Base-by-base conservation (phyloP, 2,797 vertebrate genomes). In the Loriculus beryllinus region DNA sequence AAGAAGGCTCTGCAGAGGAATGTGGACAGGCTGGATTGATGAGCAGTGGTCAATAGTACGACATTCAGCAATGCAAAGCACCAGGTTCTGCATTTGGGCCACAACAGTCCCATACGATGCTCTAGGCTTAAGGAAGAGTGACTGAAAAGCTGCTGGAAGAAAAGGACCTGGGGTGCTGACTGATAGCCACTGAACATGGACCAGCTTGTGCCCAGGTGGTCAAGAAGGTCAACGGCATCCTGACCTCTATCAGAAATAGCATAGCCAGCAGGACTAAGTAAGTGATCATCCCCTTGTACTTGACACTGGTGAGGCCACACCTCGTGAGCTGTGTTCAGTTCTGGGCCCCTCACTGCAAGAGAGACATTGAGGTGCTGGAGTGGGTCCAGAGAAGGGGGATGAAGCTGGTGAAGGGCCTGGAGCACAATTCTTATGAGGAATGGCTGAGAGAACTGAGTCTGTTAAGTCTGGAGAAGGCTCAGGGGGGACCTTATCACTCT, bases 291-390 rank as follows among this genome's bases (percentile, higher is more conserved):
- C 54, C n/a, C 14, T 22, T 57, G 13, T 56, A 22, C 54, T 56
- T 22, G 31, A 31, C 54, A 56, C 13, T 23, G 9, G 14, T 33
- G n/a, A 56, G n/a, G n/a, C n/a, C 1, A 3, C n/a, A 33, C n/a
- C 14, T 33, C 1, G 3, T 0, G 6, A 33, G 23, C 22, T 33
- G 54, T 23, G 4, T 23, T 56, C n/a, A 56, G 6, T 56, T 56
- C 54, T 23, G 54, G n/a, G 54, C n/a, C 33, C 21, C 10, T 23
- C n/a, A 33, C 22, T 57, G 21, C n/a, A 23, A 57, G 54, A 57
- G 54, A 56, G 21, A 35, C 21, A 23, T 57, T 57, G 54, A 35
- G n/a, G n/a, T 23, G n/a, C 22, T 57, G 21, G 21, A 23, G n/a
- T 14, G 7, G 14, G 54, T 57, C n/a, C n/a, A 15, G 54, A 33